phyloP scores from a whole-genome alignment of 2,113 vertebrate genomes.

The Cryptotis parvus region DNA sequence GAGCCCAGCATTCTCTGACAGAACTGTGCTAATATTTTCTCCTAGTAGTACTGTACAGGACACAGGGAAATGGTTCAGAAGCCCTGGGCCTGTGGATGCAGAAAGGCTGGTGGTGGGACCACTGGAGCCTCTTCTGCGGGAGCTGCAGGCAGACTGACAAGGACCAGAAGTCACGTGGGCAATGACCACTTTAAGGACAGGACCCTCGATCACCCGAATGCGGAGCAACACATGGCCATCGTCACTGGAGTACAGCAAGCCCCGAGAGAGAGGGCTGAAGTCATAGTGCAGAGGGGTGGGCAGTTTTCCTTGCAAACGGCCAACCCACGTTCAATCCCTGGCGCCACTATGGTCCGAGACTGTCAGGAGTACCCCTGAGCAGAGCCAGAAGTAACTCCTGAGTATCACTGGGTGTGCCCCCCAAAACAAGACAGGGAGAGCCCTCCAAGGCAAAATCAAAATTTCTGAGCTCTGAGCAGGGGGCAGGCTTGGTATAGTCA shows the following conservation, averaged over 20 bases:
- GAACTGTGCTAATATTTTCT: no score
- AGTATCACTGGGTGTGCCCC: neutral
- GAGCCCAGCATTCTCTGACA: no score
- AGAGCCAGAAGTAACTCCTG: no score
- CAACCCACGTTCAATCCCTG: no score
- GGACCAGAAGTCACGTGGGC: no score
- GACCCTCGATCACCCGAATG: neutral
- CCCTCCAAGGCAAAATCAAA: neutral
- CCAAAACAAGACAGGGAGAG: neutral
- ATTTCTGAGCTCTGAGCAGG: neutral
- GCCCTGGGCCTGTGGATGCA: neutral
- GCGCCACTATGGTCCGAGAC: no score
- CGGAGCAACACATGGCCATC: neutral
- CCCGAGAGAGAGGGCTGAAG: neutral
- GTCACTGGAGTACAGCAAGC: neutral
- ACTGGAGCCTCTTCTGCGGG: neutral
- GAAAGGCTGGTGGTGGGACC: neutral
- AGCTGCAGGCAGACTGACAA: neutral
- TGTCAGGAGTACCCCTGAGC: no score
- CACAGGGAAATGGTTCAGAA: neutral
- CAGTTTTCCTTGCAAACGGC: no score
- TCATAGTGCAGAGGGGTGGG: no score
- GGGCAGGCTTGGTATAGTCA: neutral
- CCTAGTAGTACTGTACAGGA: neutral
- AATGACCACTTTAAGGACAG: neutral